A percentile compares a stretch with the other conserved stretches of the same genome.
These are phyloP conservation scores for Athalia circularis DNA, from an alignment of 2,888 invertebrate species.

Conservation along the genomic window DNA sequence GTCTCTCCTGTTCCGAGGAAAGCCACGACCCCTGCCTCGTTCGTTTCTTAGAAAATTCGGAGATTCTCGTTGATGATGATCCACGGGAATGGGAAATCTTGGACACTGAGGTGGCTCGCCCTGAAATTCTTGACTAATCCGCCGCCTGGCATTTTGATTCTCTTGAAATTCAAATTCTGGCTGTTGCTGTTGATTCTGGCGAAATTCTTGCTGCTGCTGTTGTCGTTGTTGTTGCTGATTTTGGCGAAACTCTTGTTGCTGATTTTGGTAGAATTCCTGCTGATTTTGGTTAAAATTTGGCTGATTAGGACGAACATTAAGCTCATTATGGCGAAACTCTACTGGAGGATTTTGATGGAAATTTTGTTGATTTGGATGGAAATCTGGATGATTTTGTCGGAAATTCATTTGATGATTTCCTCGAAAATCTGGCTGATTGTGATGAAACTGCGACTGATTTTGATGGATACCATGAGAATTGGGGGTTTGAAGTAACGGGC, in stretches of 20 bases:
- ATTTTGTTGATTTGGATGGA: slow-evolving; percentile 60
- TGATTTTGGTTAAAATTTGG: slow-evolving; percentile 59
- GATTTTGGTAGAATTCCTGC: slow-evolving; percentile 54
- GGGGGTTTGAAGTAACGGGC: slow-evolving; percentile 54
- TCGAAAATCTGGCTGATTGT: slow-evolving; percentile 48
- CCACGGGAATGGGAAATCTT: slow-evolving; percentile 53
- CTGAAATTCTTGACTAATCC: slow-evolving; percentile 60
- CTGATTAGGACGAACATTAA: slow-evolving; percentile 20
- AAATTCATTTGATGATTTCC: slow-evolving; percentile 54
- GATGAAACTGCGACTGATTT: slow-evolving; percentile 58
- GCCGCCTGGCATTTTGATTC: slow-evolving; percentile 54
- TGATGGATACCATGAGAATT: slow-evolving; percentile 56
- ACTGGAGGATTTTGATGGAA: slow-evolving; percentile 52
- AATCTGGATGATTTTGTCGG: slow-evolving; percentile 55
- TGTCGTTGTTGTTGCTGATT: slow-evolving; percentile 47
- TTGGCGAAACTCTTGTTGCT: slow-evolving; percentile 49
- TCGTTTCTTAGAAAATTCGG: slow-evolving; percentile 62
- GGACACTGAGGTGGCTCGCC: slow-evolving; percentile 57
- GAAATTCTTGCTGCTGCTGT: slow-evolving; percentile 51
- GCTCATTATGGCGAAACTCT: slow-evolving; percentile 19
- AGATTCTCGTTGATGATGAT: slow-evolving; percentile 61
- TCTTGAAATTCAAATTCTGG: slow-evolving; percentile 62
- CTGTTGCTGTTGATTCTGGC: slow-evolving; percentile 43
- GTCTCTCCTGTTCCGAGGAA: slow-evolving; percentile 62
- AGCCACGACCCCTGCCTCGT: slow-evolving; percentile 63